Evolutionary conservation across 1,140 invertebrate genomes (phyloP), one percentile per base, ranked within the genome.

Genomic region (Panulirus ornatus): DNA sequence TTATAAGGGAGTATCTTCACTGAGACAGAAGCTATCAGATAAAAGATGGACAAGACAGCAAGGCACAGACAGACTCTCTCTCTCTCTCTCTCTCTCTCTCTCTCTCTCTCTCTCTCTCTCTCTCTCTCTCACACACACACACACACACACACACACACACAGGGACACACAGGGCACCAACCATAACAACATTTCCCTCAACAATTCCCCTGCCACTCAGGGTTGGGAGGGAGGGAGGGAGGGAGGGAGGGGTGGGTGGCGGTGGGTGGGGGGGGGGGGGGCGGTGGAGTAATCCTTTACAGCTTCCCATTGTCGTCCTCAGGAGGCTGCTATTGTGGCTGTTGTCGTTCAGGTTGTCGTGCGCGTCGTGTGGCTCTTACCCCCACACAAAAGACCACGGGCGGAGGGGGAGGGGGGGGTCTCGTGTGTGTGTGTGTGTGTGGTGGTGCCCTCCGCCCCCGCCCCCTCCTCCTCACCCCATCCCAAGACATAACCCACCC

Each of bases 51-150:
- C 11, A 11, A 22, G 22, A 11, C 51, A 22, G 11, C 11, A 22
- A 11, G 51, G 22, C 51, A 11, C 11, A 58, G 51, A 58, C 51
- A 22, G 51, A 58, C 22, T 58, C 11, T 63, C 58, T 63, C 58
- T 63, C 58, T 63, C 58, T 63, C 58, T 63, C 58, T 63, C 58
- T n/a, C n/a, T n/a, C n/a, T n/a, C n/a, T n/a, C n/a, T n/a, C n/a
- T n/a, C n/a, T n/a, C n/a, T n/a, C n/a, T n/a, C n/a, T n/a, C n/a
- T n/a, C n/a, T n/a, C n/a, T n/a, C n/a, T n/a, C n/a, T n/a, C n/a
- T n/a, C n/a, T 11, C 51, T 11, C 51, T 11, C 51, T 11, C 51
- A 58, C 51, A 58, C 51, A 58, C 51, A 58, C 51, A 58, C 51
- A 58, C 51, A 63, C 58, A 63, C 58, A 63, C 58, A 63, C 58